These are phyloP conservation scores for Orthosia gothica DNA, from an alignment of 2,888 invertebrate species.

Conservation along the genomic window DNA sequence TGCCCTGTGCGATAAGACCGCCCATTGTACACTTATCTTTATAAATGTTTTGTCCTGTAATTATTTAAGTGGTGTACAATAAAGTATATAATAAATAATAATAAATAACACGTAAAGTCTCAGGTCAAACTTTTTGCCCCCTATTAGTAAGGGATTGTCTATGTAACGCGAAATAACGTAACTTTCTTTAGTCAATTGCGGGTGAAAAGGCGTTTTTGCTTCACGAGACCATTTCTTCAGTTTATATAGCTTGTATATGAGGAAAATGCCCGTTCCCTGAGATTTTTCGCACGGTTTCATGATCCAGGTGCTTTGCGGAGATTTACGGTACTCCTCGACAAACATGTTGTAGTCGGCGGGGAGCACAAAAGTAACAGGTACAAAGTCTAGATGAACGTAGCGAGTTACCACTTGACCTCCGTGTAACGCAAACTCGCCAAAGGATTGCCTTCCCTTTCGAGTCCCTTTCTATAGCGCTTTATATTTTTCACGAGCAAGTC, in stretches of 20 bases:
- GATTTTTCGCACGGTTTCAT: constrained; percentile 99
- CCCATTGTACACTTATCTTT: too few relatives aligned
- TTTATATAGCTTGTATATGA: constrained; percentile 98
- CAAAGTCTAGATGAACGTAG: constrained; percentile 96
- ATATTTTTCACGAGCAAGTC: constrained; percentile 99
- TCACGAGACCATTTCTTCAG: constrained; percentile 97
- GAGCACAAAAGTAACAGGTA: constrained; percentile 98
- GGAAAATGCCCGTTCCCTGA: constrained; percentile 97
- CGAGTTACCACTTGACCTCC: constrained; percentile 93
- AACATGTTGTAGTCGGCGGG: constrained; percentile 99
- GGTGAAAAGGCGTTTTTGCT: constrained; percentile 96
- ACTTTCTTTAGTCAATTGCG: constrained; percentile 95
- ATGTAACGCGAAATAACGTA: constrained; percentile 99
- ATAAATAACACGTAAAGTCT: constrained; percentile 97
- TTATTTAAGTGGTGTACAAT: too few relatives aligned
- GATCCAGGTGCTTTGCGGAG: constrained; percentile 99
- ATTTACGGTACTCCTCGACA: constrained; percentile 98
- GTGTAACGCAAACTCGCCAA: constrained; percentile 92
- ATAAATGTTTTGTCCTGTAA: too few relatives aligned
- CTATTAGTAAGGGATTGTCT: constrained; percentile 98
- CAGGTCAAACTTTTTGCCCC: constrained; percentile 99
- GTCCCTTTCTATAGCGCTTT: constrained; percentile 97
- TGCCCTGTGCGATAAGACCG: too few relatives aligned
- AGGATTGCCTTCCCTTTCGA: constrained; percentile 97
- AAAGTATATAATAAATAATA: too few relatives aligned